These are phyloP conservation scores for Mycalesis mineus DNA, from an alignment of 2,888 invertebrate species.

Conservation along the genomic window DNA sequence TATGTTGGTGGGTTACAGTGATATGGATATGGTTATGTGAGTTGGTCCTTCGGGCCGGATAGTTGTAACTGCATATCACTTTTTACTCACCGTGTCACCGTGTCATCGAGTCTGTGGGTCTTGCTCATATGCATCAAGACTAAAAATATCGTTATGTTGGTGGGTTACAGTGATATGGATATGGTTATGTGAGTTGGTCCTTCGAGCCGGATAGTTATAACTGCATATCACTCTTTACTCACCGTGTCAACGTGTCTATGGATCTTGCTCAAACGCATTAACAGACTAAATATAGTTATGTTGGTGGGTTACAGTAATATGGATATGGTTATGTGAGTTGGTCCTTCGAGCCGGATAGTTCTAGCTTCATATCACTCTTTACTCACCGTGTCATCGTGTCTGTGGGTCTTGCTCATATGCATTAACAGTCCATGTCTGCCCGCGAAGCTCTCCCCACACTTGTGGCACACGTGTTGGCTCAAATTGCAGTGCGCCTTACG, in stretches of 20 bases:
- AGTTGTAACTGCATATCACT: too few relatives aligned
- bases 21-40: background rate
- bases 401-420: slow-evolving; percentile 46
- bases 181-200: background rate
- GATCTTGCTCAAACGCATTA: slow-evolving; percentile 52
- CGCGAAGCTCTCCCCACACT: slow-evolving; percentile 54
- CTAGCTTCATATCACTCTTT: background rate
- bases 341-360: background rate
- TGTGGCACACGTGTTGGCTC: slow-evolving; percentile 43
- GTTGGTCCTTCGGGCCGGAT: background rate
- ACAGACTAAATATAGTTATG: too few relatives aligned
- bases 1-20: too few relatives aligned
- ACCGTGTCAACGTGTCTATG: slow-evolving; percentile 25
- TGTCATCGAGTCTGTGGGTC: too few relatives aligned
- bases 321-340: background rate
- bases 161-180: background rate
- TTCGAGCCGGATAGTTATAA: background rate
- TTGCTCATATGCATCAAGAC: too few relatives aligned
- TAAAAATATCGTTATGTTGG: too few relatives aligned
- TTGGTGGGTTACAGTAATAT: too few relatives aligned
- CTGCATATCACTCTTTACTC: background rate
- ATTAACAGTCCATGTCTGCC: slow-evolving; percentile 49
- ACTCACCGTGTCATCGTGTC: slow-evolving; percentile 25
- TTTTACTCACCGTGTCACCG: too few relatives aligned
- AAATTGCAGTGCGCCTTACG: slow-evolving; percentile 50